Base-by-base conservation (phyloP, 2,888 invertebrate genomes). In the Galerucella pusilla region DNA sequence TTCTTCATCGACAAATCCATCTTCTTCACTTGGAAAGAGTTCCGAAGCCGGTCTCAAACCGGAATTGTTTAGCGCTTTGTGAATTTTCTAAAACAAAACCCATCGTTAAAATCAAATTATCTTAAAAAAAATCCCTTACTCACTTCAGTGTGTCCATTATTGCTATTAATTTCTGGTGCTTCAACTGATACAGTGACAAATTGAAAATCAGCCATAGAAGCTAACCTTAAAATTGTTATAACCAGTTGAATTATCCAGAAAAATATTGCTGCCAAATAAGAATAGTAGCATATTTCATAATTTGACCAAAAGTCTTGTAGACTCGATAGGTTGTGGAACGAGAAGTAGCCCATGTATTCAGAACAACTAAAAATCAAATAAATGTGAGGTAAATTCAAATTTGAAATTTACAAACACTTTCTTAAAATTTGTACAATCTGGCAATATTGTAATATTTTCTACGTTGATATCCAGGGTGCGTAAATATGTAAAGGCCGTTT, bases 121-220 rank as follows among this genome's bases (percentile, higher is more conserved):
- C 11, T 3, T 28, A 25, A 11, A 28, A 28, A 25, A 11, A 12
- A 28, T 1, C 25, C 12, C 0, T 12, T 20, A 61, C 61, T 72
- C 16, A 52, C 72, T 49, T 75, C 66, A 9, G 66, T 57, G 11
- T 59, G 42, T 14, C 64, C 60, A 20, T 72, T 68, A 16, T 66
- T 28, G 7, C 6, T 16, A 42, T 65, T 61, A 46, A 61, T 52
- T 45, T 67, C 67, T 12, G 66, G 35, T 60, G 57, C 52, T 12
- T 70, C 73, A 12, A 75, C 61, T 16, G 68, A 35, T 16, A 75
- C 60, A 25, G 54, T 28, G 2, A 54, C 66, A 54, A 73, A 73
- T 35, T 75, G 70, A 63, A 75, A 75, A 75, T 75, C 75, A 0
- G 70, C 73, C 46, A 75, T 60, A 16, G 66, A 69, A 35, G 60